Base-by-base conservation (phyloP, 2,888 invertebrate species). In the Philonicus albiceps region DNA sequence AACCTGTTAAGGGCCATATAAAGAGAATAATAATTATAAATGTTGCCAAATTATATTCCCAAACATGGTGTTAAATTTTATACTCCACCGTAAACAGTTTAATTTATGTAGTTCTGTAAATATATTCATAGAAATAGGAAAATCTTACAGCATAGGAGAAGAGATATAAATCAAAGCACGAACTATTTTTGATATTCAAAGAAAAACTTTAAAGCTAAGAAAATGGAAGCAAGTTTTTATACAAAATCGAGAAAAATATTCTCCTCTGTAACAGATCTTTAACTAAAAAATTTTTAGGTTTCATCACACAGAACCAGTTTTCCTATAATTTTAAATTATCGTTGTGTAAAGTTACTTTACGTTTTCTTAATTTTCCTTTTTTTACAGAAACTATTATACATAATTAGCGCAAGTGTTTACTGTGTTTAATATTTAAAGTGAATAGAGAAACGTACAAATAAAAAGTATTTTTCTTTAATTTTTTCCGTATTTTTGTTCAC, bases 391-490 rank as follows among this genome's bases (percentile, higher is more conserved):
- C 27, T 64, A 64, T 53, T 53, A 31, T 34, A 13, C 53, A 30
- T 31, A 13, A 80, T 80, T 43, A 22, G 30, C 4, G 31, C 31
- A 30, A 37, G 49, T 53, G 34, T 37, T 27, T 64, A 64, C 43
- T 80, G 27, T 37, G 37, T 37, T 76, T 49, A 80, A 37, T 80
- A 80, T 80, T 30, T 80, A 37, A 37, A 22, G 7, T 78, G 30
- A 80, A 49, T 30, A 85, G 74, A 74, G 74, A 85, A 85, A 85
- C 85, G 85, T 85, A 85, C 85, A 85, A 85, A 85, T 85, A 73
- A 85, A 64, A 74, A 85, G 73, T 83, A 83, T 64, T 83, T 75
- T 75, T 75, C 75, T 31, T 76, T 76, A 76, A 22, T 76, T 40
- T n/a, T 34, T 75, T 76, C n/a, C 19, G 7, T 76, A 40, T 37